Evolutionary conservation across 2,888 invertebrate genomes (phyloP), one percentile per base, ranked within the genome.

Genomic region (Xestobium rufovillosum): DNA sequence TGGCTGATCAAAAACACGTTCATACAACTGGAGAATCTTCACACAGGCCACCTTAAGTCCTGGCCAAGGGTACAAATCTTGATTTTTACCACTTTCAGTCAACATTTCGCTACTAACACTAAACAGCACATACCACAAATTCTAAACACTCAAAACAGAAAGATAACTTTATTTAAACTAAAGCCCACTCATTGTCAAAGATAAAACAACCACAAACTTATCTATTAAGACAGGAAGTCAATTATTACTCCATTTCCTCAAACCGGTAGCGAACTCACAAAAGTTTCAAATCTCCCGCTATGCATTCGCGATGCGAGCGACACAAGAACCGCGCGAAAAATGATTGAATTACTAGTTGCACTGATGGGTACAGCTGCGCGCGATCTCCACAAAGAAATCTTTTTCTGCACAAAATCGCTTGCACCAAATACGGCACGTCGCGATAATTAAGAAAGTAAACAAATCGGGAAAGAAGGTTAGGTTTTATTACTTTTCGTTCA

Each of bases 11-110:
- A 89, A 89, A 53, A 87, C 86, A 65, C 86, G 88, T 69, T 86
- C 87, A 69, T 89, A 89, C 37, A 88, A 73, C 57, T 84, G 83
- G 42, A 89, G 71, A 38, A 89, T 81, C 68, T 84, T 80, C 48
- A 88, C 73, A 64, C 88, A 89, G 48, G 85, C 81, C 66, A 84
- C 81, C 56, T 80, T 78, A 60, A 89, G 74, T 30, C 87, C 88
- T n/a, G 82, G 80, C 88, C 87, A 88, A 43, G 81, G 80, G 48
- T 48, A 41, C 14, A 49, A 43, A 39, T 55, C 53, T 36, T 53
- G 48, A 36, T 50, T 51, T 26, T 45, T 51, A 26, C 50, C 49
- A 36, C 44, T 52, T 41, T 55, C 51, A 36, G 50, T 50, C 39
- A 58, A 44, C 61, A 60, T 55, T n/a, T n/a, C n/a, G 23, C 23